Evolutionary conservation across 2,888 invertebrate species (phyloP).

Genomic region (Cancer borealis): DNA sequence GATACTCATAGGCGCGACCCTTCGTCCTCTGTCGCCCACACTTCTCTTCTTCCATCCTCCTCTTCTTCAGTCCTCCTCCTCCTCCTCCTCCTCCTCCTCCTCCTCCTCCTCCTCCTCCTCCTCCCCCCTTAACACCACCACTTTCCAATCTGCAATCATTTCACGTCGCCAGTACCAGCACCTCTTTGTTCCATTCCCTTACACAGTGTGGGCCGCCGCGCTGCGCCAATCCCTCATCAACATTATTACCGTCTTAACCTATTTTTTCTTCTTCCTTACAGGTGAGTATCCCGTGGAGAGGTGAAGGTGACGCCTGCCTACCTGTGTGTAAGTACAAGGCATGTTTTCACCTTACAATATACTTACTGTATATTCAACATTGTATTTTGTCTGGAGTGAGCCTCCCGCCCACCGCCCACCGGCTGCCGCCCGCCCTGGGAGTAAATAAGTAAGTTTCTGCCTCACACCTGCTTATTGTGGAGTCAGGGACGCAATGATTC

Average conservation of each 20-base stretch:
- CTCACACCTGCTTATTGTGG: too few relatives aligned
- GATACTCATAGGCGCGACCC: too few relatives aligned
- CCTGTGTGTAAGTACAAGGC: background rate
- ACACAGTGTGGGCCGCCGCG: background rate
- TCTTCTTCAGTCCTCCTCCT: background rate
- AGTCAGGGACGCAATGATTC: too few relatives aligned
- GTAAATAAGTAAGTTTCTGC: too few relatives aligned
- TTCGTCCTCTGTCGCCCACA: too few relatives aligned
- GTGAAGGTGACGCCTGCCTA: background rate
- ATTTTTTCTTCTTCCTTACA: background rate
- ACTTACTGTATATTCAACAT: too few relatives aligned
- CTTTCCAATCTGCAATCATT: slow-evolving; percentile 12
- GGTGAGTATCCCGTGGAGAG: background rate
- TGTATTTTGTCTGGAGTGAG: too few relatives aligned
- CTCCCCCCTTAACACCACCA: background rate
- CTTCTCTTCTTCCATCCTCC: background rate
- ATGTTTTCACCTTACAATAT: background rate
- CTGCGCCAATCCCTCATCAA: background rate
- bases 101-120: background rate
- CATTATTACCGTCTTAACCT: background rate
- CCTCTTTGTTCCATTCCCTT: background rate
- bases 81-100: background rate
- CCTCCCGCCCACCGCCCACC: too few relatives aligned
- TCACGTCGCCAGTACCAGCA: background rate
- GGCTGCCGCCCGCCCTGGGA: too few relatives aligned